Conservation (phyloP, 2,888 invertebrate species). For the Ernsta delagoae region DNA sequence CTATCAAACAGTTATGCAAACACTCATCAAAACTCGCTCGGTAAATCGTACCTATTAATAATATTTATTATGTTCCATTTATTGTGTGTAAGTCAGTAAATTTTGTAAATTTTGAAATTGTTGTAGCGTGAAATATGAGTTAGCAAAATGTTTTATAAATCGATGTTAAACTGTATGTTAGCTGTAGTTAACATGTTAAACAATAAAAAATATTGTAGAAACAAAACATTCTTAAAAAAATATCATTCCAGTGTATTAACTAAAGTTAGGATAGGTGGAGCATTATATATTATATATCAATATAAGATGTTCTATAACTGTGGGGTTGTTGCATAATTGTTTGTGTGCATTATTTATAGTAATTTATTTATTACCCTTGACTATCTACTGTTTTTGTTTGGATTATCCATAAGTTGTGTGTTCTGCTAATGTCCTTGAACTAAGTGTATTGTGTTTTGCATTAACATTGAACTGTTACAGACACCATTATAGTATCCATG, state of each 20-base stretch:
- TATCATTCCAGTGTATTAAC: slow-evolving; percentile 83
- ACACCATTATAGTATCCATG: slow-evolving; percentile 45
- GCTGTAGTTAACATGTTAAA: slow-evolving; percentile 41
- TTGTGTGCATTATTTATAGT: slow-evolving; percentile 62
- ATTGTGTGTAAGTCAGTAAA: slow-evolving; percentile 47
- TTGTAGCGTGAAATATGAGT: slow-evolving; percentile 44
- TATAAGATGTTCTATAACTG: too few relatives aligned
- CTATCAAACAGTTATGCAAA: slow-evolving; percentile 69
- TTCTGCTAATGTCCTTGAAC: slow-evolving; percentile 36
- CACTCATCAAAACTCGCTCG: slow-evolving; percentile 52
- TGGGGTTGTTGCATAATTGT: slow-evolving; percentile 72
- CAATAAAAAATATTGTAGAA: slow-evolving; percentile 47
- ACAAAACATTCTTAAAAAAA: slow-evolving; percentile 81
- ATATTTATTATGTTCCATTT: slow-evolving; percentile 44
- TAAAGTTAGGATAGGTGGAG: slow-evolving; percentile 80
- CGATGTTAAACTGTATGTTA: slow-evolving; percentile 41
- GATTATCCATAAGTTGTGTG: slow-evolving; percentile 43
- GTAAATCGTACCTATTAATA: slow-evolving; percentile 41
- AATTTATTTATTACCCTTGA: slow-evolving; percentile 56
- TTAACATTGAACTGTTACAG: slow-evolving; percentile 30
- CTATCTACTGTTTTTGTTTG: slow-evolving; percentile 58
- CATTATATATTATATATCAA: too few relatives aligned
- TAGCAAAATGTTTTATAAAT: slow-evolving; percentile 38
- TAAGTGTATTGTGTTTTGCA: slow-evolving; percentile 34
- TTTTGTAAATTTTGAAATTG: slow-evolving; percentile 48